Conservation (phyloP, 2,797 vertebrate species). For the Clarias platycephalus region DNA sequence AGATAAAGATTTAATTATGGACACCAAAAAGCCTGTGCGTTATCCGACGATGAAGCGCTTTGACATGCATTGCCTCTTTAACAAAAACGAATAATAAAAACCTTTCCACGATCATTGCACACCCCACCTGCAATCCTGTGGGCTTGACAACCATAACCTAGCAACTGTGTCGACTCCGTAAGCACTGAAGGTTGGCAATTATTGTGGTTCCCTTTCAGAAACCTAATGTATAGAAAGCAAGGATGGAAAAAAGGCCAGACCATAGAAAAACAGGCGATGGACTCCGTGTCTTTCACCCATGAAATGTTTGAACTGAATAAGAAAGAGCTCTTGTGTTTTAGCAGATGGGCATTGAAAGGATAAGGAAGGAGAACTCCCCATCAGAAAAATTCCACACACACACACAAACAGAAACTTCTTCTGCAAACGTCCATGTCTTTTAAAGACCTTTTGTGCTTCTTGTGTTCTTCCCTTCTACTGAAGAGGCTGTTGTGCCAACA, state of each 20-base stretch:
- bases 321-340: slow-evolving; percentile 48
- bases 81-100: background rate
- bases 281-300: slow-evolving; percentile 41
- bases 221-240: slow-evolving; percentile 22
- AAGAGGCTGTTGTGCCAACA: slow-evolving; percentile 33
- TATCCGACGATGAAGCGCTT: background rate
- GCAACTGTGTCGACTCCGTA: slow-evolving; percentile 28
- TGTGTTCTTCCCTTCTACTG: slow-evolving; percentile 15
- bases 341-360: slow-evolving; percentile 33
- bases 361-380: slow-evolving; percentile 6
- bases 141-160: slow-evolving; percentile 34
- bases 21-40: slow-evolving; percentile 16
- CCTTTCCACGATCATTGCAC: slow-evolving; percentile 3
- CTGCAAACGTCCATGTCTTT: slow-evolving; percentile 6
- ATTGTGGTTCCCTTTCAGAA: slow-evolving; percentile 17
- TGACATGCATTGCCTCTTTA: slow-evolving; percentile 4
- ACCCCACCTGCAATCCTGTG: slow-evolving; percentile 28
- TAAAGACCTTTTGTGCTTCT: slow-evolving; percentile 8
- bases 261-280: slow-evolving; percentile 12
- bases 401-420: background rate
- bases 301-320: slow-evolving; percentile 52
- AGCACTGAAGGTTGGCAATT: slow-evolving; percentile 14
- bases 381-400: background rate
- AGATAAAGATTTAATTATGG: background rate
- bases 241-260: background rate